Evolutionary conservation across 2,888 invertebrate species (phyloP), one percentile per base, ranked within the genome.

Genomic region (Rugalucina vietnamica): DNA sequence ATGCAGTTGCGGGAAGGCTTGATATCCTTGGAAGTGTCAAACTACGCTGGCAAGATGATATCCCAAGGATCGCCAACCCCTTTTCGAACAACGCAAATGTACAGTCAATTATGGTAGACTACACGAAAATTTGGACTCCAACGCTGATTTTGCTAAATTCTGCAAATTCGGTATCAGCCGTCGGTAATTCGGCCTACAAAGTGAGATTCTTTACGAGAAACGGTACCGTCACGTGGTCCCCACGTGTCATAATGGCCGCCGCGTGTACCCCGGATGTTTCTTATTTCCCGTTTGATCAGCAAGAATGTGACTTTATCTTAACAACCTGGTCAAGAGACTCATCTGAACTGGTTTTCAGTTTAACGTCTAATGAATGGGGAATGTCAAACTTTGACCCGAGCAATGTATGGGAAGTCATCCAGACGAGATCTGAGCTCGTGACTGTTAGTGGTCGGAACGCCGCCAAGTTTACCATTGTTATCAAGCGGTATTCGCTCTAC

Each of bases 271-370:
- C 87, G 12, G 85, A 88, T 78, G 76, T 85, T 76, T 81, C 75
- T 18, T 88, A 74, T 34, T 88, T 79, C 27, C 87, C 87, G 10
- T 88, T 88, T 29, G 87, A 88, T 43, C 78, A 85, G 24, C 87
- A 88, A 39, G 75, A 37, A 27, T 88, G 87, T 36, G 54, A 76
- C 5, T 65, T 88, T 24, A 74, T 73, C 18, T 79, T 88, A 54
- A 65, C 77, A 27, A 79, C 87, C 5, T 85, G 79, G 83, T 79
- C 71, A 27, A 57, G 76, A 24, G 73, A 79, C 24, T 27, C 37
- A 0, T 69, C 73, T 10, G 54, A 34, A 21, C 29, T 88, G 18
- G 36, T 27, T 1, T 39, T 88, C 1, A 36, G 14, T 0, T 57
- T 81, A 0, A 24, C 43, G 12, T 60, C 65, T 3, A 36, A 60